Evolutionary conservation across 92 coral and sea anemone species (phyloP).

Genomic region (Zoanthus solanderi): DNA sequence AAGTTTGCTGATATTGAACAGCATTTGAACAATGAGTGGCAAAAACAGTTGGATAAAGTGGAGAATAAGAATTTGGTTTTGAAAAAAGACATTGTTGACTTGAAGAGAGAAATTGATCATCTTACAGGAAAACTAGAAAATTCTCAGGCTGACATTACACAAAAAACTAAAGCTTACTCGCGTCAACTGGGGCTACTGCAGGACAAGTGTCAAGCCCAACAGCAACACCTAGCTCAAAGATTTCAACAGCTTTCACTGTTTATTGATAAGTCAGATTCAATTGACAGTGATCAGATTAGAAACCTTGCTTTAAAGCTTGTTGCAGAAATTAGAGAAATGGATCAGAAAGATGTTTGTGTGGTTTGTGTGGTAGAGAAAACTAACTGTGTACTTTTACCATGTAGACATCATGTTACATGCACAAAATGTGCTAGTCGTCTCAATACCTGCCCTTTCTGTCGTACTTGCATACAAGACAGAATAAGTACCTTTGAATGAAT

Average conservation of each 20-base stretch:
- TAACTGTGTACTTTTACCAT: slow-evolving; percentile 66
- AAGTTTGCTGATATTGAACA: slow-evolving; percentile 54
- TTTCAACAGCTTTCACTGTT: slow-evolving; percentile 62
- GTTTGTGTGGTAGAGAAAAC: slow-evolving; percentile 60
- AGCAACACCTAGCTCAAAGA: slow-evolving; percentile 49
- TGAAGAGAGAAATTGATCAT: slow-evolving; percentile 58
- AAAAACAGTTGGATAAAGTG: slow-evolving; percentile 28
- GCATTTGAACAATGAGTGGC: slow-evolving; percentile 52
- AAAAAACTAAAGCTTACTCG: slow-evolving; percentile 45
- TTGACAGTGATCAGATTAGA: slow-evolving; percentile 19
- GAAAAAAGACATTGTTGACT: slow-evolving; percentile 51
- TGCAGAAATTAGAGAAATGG: slow-evolving; percentile 59
- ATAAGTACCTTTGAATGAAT: slow-evolving; percentile 55
- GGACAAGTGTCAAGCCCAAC: slow-evolving; percentile 58
- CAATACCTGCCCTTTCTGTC: slow-evolving; percentile 52
- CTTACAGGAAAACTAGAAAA: slow-evolving; percentile 40
- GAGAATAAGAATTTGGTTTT: slow-evolving; percentile 13
- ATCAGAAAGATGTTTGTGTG: slow-evolving; percentile 62
- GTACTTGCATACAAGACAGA: slow-evolving; percentile 48
- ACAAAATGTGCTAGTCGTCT: slow-evolving; percentile 47
- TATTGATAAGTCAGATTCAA: slow-evolving; percentile 37
- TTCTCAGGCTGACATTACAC: slow-evolving; percentile 21
- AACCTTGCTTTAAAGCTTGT: slow-evolving; percentile 42
- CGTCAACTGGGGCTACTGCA: slow-evolving; percentile 47
- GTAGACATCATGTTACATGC: slow-evolving; percentile 66